Conservation (phyloP, 2,113 vertebrate genomes). For the Aspiorhynchus laticeps region DNA sequence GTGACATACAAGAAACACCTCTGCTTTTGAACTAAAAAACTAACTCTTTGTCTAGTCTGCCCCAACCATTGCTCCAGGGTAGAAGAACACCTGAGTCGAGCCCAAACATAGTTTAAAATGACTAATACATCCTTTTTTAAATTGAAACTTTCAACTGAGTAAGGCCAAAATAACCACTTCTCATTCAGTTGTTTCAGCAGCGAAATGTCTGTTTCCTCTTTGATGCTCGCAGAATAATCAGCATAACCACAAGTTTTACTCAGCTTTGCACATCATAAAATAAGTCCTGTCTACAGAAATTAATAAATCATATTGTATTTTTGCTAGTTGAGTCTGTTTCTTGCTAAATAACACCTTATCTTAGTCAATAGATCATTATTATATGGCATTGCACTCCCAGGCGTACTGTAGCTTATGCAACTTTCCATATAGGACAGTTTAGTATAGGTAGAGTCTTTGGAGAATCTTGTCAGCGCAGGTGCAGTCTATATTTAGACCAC, state of each 20-base stretch:
- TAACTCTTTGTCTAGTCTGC: constrained; percentile 77
- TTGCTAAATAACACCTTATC: neutral
- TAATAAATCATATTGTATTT: neutral
- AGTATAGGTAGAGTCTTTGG: constrained; percentile 27
- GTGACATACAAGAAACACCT: constrained; percentile 80
- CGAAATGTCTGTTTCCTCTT: constrained; percentile 50
- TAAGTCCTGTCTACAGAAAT: neutral
- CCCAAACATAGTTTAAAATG: constrained; percentile 58
- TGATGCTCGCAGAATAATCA: neutral
- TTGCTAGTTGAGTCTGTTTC: neutral
- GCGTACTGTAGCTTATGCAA: constrained; percentile 1
- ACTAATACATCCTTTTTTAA: constrained; percentile 56
- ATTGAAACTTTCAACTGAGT: constrained; percentile 9
- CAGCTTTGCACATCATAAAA: neutral
- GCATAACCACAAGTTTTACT: neutral
- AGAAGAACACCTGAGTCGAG: neutral
- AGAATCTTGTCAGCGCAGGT: constrained; percentile 32
- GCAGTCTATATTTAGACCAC: constrained; percentile 36
- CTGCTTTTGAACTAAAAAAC: constrained; percentile 72
- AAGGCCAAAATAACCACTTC: constrained; percentile 23
- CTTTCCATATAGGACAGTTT: constrained; percentile 26
- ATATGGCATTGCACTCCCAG: neutral
- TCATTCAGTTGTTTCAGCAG: constrained; percentile 30
- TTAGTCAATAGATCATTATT: neutral
- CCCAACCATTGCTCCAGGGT: neutral